A percentile compares a stretch with the other conserved stretches of the same genome.
These are phyloP conservation scores for Alethe diademata DNA, from an alignment of 2,113 vertebrate species.

Conservation along the genomic window DNA sequence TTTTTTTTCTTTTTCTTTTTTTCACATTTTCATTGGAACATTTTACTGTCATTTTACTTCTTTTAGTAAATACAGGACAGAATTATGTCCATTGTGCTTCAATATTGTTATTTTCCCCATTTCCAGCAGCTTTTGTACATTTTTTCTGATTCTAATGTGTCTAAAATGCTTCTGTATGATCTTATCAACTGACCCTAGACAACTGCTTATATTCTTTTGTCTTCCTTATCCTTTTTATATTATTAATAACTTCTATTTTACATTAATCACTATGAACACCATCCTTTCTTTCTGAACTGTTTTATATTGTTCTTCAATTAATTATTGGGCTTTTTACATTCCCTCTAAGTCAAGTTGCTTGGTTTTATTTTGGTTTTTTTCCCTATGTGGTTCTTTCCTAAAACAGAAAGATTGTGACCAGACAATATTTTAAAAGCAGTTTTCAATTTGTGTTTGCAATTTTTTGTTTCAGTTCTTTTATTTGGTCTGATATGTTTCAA, in stretches of 20 bases:
- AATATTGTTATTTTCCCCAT: not conserved
- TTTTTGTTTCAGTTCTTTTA: not conserved
- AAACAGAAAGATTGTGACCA: not conserved
- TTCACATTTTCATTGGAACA: not conserved
- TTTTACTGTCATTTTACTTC: not conserved
- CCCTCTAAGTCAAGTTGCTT: not conserved
- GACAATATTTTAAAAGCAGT: not conserved
- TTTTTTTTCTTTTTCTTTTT: not conserved
- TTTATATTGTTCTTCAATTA: not conserved
- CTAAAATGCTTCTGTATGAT: not conserved
- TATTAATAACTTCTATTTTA: not conserved
- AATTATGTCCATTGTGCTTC: not conserved
- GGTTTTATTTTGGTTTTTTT: not conserved
- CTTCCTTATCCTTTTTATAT: not conserved
- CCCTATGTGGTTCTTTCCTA: not conserved
- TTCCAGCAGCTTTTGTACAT: not conserved
- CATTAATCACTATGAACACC: not conserved
- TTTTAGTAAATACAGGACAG: not conserved
- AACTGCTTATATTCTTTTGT: not conserved
- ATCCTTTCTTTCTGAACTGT: not conserved
- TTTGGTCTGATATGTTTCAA: not conserved
- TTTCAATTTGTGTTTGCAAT: not conserved
- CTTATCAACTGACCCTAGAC: not conserved
- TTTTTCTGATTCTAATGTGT: not conserved
- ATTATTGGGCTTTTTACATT: not conserved